phyloP scores from a whole-genome alignment of 2,797 vertebrate genomes.

The Sparus aurata region DNA sequence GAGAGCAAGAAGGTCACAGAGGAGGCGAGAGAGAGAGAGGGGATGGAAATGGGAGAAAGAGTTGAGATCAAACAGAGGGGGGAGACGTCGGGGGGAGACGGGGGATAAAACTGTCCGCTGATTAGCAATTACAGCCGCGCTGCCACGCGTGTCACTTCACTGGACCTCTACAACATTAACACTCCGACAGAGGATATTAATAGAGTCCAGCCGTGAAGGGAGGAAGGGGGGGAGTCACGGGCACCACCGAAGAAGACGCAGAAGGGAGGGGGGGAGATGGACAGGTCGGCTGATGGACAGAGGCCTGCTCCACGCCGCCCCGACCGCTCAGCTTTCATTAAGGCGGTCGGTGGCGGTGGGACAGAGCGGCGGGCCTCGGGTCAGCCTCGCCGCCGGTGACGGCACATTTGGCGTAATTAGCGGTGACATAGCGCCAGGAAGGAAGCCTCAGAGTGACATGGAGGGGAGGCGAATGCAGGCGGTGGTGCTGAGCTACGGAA shows the following conservation, averaged over 20 bases:
- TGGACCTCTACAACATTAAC: conserved; percentile 86
- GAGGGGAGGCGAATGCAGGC: not conserved
- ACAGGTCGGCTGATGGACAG: conserved; percentile 66
- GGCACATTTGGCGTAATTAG: conserved; percentile 48
- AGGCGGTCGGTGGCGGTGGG: conserved; percentile 46
- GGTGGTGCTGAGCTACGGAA: not conserved
- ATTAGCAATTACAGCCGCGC: conserved; percentile 85
- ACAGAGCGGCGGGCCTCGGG: conserved; percentile 23
- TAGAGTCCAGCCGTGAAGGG: conserved; percentile 78
- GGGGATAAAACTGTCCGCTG: conserved; percentile 84
- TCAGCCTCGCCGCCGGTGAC: conserved; percentile 48
- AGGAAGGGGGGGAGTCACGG: conserved; percentile 53
- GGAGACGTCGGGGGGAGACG: not conserved
- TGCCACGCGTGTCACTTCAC: conserved; percentile 84
- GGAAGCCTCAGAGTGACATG: conserved; percentile 34
- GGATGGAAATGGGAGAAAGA: conserved; percentile 7
- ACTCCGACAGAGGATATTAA: conserved; percentile 82
- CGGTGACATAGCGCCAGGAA: conserved; percentile 54
- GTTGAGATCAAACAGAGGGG: conserved; percentile 31
- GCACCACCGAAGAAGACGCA: conserved; percentile 59
- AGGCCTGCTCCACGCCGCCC: conserved; percentile 51
- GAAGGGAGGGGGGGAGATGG: conserved; percentile 15
- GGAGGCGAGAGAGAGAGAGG: conserved; percentile 27
- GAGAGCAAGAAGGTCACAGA: conserved; percentile 53
- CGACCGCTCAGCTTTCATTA: conserved; percentile 73